These are phyloP conservation scores for Heliconius hortense DNA, from an alignment of 2,888 invertebrate species.

Conservation along the genomic window DNA sequence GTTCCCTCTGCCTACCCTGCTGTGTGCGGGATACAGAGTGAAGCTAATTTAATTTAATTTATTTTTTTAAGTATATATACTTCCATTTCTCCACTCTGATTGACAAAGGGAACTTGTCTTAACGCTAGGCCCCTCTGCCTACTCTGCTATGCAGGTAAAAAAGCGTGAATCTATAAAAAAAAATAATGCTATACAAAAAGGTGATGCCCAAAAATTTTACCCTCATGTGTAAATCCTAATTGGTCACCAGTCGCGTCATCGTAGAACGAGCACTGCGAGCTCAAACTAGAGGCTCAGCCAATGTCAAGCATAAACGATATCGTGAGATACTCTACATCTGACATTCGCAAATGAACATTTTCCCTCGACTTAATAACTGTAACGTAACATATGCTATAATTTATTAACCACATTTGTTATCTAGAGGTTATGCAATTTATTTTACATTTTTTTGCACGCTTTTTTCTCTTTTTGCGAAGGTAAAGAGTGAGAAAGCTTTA, in stretches of 20 bases:
- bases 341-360: slow-evolving; percentile 40
- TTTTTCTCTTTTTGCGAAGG: neutral
- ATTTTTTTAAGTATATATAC: too few relatives aligned
- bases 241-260: slow-evolving; percentile 27
- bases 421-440: neutral
- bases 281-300: slow-evolving; percentile 21
- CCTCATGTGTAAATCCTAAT: slow-evolving; percentile 35
- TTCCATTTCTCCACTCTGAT: too few relatives aligned
- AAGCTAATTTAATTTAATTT: too few relatives aligned
- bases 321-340: slow-evolving; percentile 42
- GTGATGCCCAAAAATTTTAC: slow-evolving; percentile 30
- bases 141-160: neutral
- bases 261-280: slow-evolving; percentile 10
- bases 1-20: too few relatives aligned
- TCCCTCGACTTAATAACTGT: slow-evolving; percentile 35
- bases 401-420: neutral
- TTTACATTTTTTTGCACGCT: neutral
- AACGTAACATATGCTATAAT: slow-evolving; percentile 28
- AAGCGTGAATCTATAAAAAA: neutral
- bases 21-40: too few relatives aligned
- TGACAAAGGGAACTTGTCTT: too few relatives aligned
- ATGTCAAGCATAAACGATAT: slow-evolving; percentile 31
- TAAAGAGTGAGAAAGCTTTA: neutral
- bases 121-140: neutral
- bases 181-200: neutral